These are phyloP conservation scores for Pan troglodytes DNA, from an alignment of 2,113 vertebrate species.

Conservation along the genomic window NHGRI_mPanTro3-v2.1_pri NC_072418.2:17538501-17539000, in stretches of 20 bases:
- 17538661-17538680: not conserved
- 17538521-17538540: not conserved
- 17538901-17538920: no score
- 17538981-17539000: no score
- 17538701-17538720: not conserved
- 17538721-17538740: not conserved
- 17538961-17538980: no score
- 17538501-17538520: not conserved
- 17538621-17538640: not conserved
- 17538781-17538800: not conserved
- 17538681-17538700: not conserved
- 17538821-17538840: not conserved
- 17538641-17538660: not conserved
- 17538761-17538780: not conserved
- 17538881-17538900: no score
- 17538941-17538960: no score
- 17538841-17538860: accelerated
- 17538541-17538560: not conserved
- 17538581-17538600: not conserved
- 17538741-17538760: not conserved
- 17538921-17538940: no score
- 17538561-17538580: no score
- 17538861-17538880: no score
- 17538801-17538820: not conserved
- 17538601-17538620: not conserved